Conservation (phyloP, 2,888 invertebrate species). For the Kuschelorhynchus macadamiae region DNA sequence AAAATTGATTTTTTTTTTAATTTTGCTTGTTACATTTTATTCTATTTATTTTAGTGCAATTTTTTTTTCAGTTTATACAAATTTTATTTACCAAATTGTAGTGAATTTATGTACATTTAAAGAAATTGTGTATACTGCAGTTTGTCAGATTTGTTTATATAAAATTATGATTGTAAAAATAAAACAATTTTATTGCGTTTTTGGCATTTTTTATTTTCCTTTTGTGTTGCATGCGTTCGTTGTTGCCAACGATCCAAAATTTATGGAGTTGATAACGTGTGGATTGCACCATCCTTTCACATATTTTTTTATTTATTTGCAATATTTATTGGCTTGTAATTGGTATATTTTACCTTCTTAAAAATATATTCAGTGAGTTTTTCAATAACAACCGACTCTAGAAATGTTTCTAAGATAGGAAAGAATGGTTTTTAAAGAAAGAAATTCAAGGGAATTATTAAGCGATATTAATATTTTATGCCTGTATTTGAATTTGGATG, state of each 20-base stretch:
- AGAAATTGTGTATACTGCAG: constrained; percentile 34
- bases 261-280: constrained; percentile 62
- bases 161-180: constrained; percentile 36
- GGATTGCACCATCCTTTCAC: constrained; percentile 32
- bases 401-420: too few relatives aligned
- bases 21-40: too few relatives aligned
- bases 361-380: too few relatives aligned
- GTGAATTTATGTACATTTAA: constrained; percentile 28
- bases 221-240: constrained; percentile 27
- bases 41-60: constrained; percentile 39
- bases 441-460: too few relatives aligned
- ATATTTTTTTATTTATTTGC: constrained; percentile 36
- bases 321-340: constrained; percentile 31
- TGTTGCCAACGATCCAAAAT: constrained; percentile 46
- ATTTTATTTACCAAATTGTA: constrained; percentile 25
- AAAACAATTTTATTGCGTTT: constrained; percentile 38
- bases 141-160: constrained; percentile 49
- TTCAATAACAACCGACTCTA: too few relatives aligned
- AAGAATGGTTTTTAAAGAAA: too few relatives aligned
- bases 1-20: too few relatives aligned
- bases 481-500: too few relatives aligned
- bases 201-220: constrained; percentile 32
- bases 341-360: background rate
- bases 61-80: constrained; percentile 23
- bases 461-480: too few relatives aligned